These are phyloP conservation scores for Mylabris phalerata DNA, from an alignment of 1,140 invertebrate genomes.

Conservation along the genomic window DNA sequence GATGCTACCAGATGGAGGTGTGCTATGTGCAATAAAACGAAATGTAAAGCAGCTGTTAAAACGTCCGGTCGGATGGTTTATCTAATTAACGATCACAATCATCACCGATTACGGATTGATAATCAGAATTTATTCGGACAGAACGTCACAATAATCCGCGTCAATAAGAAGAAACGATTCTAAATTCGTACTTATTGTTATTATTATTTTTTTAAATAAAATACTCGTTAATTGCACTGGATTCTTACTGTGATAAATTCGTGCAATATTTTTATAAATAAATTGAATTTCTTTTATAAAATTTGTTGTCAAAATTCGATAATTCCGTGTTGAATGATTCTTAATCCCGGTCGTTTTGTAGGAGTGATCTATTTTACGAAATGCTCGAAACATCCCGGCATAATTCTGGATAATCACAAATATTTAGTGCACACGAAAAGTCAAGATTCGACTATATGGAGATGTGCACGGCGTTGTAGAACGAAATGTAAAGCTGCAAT, in stretches of 20 bases:
- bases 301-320: too few relatives aligned
- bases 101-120: conserved; percentile 3
- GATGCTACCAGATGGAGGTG: conserved; percentile 18
- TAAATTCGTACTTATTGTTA: too few relatives aligned
- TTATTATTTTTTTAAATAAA: too few relatives aligned
- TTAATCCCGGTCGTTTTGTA: conserved; percentile 6
- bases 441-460: not conserved
- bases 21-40: conserved; percentile 29
- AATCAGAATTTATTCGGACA: conserved; percentile 1
- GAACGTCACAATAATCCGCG: not conserved
- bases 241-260: not conserved
- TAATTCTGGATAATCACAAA: conserved; percentile 22
- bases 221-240: too few relatives aligned
- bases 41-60: conserved; percentile 27
- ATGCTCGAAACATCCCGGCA: conserved; percentile 26
- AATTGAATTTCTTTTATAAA: too few relatives aligned
- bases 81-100: conserved; percentile 25
- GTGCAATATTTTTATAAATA: too few relatives aligned
- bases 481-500: conserved; percentile 4
- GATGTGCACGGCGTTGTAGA: not conserved
- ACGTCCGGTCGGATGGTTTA: conserved; percentile 24
- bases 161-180: not conserved
- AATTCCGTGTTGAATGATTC: too few relatives aligned
- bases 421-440: conserved; percentile 13
- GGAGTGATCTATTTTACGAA: conserved; percentile 24